Conservation (phyloP, 2,797 vertebrate genomes). For the Phataginus tricuspis region DNA sequence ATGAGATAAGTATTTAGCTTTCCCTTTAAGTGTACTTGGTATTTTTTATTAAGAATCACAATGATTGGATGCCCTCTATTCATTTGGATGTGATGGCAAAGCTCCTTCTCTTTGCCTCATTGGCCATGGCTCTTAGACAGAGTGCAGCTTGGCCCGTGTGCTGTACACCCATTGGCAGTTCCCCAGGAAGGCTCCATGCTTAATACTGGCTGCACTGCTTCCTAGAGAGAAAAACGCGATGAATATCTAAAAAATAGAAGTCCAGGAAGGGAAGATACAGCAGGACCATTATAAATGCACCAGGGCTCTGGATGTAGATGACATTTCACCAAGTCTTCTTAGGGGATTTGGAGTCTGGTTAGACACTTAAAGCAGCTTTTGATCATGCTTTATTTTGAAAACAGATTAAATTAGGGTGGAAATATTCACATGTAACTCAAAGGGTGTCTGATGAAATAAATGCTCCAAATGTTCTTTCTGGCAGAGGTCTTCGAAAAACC, state of each 20-base stretch:
- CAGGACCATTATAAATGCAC: conserved; percentile 34
- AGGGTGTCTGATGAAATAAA: conserved; percentile 44
- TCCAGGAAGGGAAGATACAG: background rate
- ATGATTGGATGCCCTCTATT: background rate
- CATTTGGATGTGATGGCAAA: conserved; percentile 6
- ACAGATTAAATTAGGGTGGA: conserved; percentile 65
- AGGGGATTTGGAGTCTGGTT: conserved; percentile 53
- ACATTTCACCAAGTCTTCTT: conserved; percentile 57
- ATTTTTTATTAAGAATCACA: conserved; percentile 66
- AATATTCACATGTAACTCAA: conserved; percentile 55
- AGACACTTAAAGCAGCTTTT: conserved; percentile 59
- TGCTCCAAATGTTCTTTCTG: conserved; percentile 58
- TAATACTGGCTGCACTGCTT: background rate
- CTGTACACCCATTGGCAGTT: background rate
- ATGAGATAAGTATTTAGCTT: conserved; percentile 40
- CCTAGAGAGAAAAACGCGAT: background rate
- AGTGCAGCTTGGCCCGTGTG: background rate
- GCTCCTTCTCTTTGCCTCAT: conserved; percentile 55
- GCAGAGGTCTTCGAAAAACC: conserved; percentile 59
- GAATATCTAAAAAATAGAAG: conserved; percentile 8
- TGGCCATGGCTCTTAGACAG: background rate
- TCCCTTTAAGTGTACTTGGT: conserved; percentile 37
- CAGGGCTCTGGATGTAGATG: conserved; percentile 23
- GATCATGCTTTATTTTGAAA: conserved; percentile 75
- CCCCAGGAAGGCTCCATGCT: background rate